These are phyloP conservation scores for Lasioglossum baleicum DNA, from an alignment of 1,140 invertebrate species.

Conservation along the genomic window DNA sequence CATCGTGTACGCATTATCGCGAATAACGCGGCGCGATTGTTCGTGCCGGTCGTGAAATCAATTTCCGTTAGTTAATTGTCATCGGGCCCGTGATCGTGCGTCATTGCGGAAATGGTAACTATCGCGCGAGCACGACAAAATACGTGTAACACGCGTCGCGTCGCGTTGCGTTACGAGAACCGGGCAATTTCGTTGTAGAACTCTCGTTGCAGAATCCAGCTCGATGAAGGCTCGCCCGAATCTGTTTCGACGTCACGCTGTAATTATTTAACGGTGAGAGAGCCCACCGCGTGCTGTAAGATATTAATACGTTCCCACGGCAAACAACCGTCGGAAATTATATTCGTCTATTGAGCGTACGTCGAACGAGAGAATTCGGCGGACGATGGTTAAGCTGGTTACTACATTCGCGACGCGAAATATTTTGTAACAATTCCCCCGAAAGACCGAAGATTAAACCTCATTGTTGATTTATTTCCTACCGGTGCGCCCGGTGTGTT, in stretches of 20 bases:
- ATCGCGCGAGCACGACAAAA: too few relatives aligned
- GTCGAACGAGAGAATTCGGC: neutral
- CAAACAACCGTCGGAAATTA: slow-evolving; percentile 6
- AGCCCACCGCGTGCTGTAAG: neutral
- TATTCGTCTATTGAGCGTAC: neutral
- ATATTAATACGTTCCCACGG: slow-evolving; percentile 11
- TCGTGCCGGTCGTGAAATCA: neutral
- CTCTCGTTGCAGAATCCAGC: neutral
- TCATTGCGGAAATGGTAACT: too few relatives aligned
- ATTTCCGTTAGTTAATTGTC: neutral
- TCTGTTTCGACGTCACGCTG: neutral
- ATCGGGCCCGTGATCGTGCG: neutral
- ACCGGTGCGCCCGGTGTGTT: too few relatives aligned
- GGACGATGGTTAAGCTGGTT: neutral
- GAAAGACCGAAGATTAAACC: neutral
- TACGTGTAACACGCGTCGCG: too few relatives aligned
- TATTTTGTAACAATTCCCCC: neutral
- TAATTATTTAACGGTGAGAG: neutral
- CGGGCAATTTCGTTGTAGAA: neutral
- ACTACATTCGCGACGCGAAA: neutral
- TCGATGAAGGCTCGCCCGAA: neutral
- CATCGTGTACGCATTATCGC: neutral
- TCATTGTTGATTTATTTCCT: neutral
- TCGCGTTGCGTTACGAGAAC: too few relatives aligned
- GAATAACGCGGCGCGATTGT: neutral